Percentiles rank a stretch among this genome's conserved stretches.
phyloP scores from a whole-genome alignment of 1,140 invertebrate species.

The Aricia agestis region DNA sequence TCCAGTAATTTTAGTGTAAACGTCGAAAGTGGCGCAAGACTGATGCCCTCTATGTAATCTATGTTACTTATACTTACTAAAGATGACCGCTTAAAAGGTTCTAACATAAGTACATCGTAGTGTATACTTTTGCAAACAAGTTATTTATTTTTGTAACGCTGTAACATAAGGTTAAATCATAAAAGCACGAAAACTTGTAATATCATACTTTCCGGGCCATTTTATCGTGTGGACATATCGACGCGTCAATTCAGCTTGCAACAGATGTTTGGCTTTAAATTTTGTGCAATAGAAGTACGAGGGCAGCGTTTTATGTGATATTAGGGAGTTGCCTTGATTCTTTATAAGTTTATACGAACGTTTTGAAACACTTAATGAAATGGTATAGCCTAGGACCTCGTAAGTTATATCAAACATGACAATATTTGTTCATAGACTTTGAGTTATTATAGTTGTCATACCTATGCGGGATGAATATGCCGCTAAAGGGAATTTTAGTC shows the following conservation, averaged over 20 bases:
- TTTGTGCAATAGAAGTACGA: constrained; percentile 47
- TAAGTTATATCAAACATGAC: too few relatives aligned
- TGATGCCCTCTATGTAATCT: constrained; percentile 40
- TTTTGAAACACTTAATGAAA: background rate
- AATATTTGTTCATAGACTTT: too few relatives aligned
- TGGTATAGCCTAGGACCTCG: too few relatives aligned
- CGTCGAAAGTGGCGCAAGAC: constrained; percentile 30
- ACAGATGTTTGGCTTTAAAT: constrained; percentile 30
- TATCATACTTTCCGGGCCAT: background rate
- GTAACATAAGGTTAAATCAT: constrained; percentile 22
- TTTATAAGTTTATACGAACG: constrained; percentile 13
- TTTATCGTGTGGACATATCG: constrained; percentile 52
- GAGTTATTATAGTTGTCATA: too few relatives aligned
- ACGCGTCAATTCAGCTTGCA: constrained; percentile 56
- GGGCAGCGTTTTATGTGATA: constrained; percentile 69
- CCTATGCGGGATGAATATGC: too few relatives aligned
- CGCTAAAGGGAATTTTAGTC: too few relatives aligned
- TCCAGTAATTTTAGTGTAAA: background rate
- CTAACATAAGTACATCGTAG: constrained; percentile 31
- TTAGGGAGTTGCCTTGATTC: constrained; percentile 50
- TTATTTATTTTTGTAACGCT: constrained; percentile 43
- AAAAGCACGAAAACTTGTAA: background rate
- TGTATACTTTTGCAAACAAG: constrained; percentile 37
- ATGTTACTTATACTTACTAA: constrained; percentile 28
- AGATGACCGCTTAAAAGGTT: constrained; percentile 29